Evolutionary conservation across 2,888 invertebrate species (phyloP), one percentile per base, ranked within the genome.

Genomic region (Pseudoips prasinana): DNA sequence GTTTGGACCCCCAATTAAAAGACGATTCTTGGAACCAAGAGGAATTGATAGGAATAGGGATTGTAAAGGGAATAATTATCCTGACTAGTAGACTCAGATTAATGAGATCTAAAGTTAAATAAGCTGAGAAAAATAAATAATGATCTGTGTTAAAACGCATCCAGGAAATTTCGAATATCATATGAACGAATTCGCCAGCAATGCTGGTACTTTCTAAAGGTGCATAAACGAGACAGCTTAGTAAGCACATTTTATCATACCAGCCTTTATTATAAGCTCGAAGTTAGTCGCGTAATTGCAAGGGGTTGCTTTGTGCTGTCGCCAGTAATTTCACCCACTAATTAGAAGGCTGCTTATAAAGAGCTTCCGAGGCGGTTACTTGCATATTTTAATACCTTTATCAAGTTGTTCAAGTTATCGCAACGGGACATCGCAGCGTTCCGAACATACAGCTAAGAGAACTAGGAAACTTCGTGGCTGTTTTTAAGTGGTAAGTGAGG

Each of bases 351-450:
- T 27, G 46, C 36, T 44, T 55, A 49, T 56, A 39, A 46, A 53
- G 46, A 44, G 46, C 46, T 48, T 35, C 36, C 38, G 32, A 46
- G 56, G 48, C 63, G 46, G 63, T 78, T 61, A 66, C 71, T 79
- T 73, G 74, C 72, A 76, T 73, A 79, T 76, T 78, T 81, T 74
- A 82, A 74, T 77, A 67, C 68, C 69, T 74, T 75, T 73, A 77
- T 78, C 73, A 66, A 69, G 62, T 66, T 56, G 59, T 58, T 56
- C 56, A 44, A 36, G 53, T 68, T 65, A 73, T 73, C 73, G 59
- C 65, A 44, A 55, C 55, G 68, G 66, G 65, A 64, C 64, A 69
- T 65, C 64, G 58, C 30, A n/a, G n/a, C n/a, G 33, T 38, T 22
- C 25, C 33, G 29, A 47, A 73, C 68, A 65, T 50, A 75, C 58